These are phyloP conservation scores for Martes martes DNA, from an alignment of 2,113 vertebrate species.

Conservation along the genomic window DNA sequence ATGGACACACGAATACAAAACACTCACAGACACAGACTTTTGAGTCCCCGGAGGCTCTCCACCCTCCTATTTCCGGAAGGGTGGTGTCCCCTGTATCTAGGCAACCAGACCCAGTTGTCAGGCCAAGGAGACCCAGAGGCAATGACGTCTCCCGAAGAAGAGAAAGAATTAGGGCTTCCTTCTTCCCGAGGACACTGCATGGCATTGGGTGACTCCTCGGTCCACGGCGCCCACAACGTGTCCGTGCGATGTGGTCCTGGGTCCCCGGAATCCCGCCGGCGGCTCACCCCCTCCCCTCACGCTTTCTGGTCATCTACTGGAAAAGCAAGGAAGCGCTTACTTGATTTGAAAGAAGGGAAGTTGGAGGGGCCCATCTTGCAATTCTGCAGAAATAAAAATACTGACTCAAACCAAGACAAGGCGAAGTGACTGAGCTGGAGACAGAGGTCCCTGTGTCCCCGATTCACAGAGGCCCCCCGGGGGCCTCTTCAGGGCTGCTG, in stretches of 20 bases:
- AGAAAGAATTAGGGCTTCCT: not conserved
- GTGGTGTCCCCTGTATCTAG: not conserved
- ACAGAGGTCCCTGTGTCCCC: not conserved
- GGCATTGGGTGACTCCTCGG: not conserved
- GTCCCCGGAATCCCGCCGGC: not conserved
- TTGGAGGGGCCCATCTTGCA: not conserved
- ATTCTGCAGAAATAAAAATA: not conserved
- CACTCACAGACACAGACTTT: not conserved
- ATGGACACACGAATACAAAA: not conserved
- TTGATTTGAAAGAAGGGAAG: not conserved
- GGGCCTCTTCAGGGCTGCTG: not conserved
- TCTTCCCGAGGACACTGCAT: not conserved
- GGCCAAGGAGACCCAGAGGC: not conserved
- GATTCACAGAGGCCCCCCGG: no score
- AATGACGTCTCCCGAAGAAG: not conserved
- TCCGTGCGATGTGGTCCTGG: not conserved
- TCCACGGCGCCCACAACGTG: not conserved
- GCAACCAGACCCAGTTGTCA: not conserved
- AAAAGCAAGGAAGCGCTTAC: not conserved
- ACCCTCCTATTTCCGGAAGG: not conserved
- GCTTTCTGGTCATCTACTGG: not conserved
- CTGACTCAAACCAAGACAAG: not conserved
- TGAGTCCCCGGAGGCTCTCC: not conserved
- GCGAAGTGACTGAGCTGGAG: not conserved
- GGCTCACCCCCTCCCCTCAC: not conserved